These are phyloP conservation scores for Palythoa grandis DNA, from an alignment of 92 coral and sea anemone species.

Conservation along the genomic window DNA sequence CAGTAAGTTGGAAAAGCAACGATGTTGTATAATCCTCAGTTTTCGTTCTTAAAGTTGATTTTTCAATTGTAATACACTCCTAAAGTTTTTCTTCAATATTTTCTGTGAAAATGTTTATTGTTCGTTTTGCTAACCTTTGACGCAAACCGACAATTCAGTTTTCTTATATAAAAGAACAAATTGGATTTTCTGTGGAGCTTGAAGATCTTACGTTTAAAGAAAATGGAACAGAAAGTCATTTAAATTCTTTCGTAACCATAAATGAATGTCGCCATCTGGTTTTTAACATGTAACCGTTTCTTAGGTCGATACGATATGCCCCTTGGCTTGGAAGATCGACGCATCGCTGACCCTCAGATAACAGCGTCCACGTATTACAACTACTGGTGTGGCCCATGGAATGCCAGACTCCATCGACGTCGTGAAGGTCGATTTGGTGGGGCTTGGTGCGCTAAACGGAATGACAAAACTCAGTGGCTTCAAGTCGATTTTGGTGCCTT, in stretches of 20 bases:
- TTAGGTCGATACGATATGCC: conserved; percentile 44
- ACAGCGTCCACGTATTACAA: conserved; percentile 31
- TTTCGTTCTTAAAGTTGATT: no score
- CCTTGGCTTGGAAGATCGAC: conserved; percentile 27
- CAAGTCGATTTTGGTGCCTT: conserved; percentile 34
- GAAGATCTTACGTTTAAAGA: no score
- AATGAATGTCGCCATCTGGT: no score
- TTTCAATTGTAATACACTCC: no score
- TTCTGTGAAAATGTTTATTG: no score
- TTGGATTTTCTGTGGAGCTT: no score
- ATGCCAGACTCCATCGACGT: conserved; percentile 32
- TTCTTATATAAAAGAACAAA: no score
- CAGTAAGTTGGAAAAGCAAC: conserved; percentile 23
- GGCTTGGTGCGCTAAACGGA: conserved; percentile 39
- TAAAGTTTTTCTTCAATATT: no score
- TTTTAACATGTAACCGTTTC: neutral
- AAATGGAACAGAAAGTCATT: no score
- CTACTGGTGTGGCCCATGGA: conserved; percentile 33
- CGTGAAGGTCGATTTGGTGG: conserved; percentile 41
- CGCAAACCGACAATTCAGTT: no score
- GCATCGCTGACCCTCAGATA: conserved; percentile 35
- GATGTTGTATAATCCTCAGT: neutral
- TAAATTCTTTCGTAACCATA: no score
- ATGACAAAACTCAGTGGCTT: conserved; percentile 28
- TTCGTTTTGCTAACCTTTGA: no score